These are phyloP conservation scores for Scopus umbretta DNA, from an alignment of 2,113 vertebrate species.

Conservation along the genomic window DNA sequence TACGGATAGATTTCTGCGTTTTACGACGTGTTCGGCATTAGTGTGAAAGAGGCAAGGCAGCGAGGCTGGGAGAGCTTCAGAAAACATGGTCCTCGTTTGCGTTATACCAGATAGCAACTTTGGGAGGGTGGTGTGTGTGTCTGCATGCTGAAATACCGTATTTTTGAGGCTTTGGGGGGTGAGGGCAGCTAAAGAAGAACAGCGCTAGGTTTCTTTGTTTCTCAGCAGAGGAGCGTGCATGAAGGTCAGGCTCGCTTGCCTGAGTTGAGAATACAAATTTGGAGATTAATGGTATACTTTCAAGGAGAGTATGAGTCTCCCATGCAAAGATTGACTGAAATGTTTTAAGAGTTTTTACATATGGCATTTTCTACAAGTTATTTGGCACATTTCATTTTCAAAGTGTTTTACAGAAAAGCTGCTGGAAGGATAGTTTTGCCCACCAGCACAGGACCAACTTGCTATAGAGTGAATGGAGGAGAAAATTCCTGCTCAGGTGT, in stretches of 20 bases:
- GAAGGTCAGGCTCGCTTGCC: not conserved
- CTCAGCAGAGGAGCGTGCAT: not conserved
- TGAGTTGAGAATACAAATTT: not conserved
- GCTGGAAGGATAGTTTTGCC: not conserved
- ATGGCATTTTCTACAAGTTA: not conserved
- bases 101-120: not conserved
- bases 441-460: not conserved
- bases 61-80: not conserved
- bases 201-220: not conserved
- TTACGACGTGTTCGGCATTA: not conserved
- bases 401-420: not conserved
- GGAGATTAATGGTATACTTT: not conserved
- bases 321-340: not conserved
- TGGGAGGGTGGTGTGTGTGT: not conserved
- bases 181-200: not conserved
- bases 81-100: not conserved
- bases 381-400: not conserved
- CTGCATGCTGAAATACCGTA: not conserved
- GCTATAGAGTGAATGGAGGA: not conserved
- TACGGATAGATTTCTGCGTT: constrained; percentile 48
- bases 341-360: not conserved
- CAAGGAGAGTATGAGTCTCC: not conserved
- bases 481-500: not conserved
- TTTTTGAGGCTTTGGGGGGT: not conserved
- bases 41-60: not conserved